Evolutionary conservation across 2,113 vertebrate genomes (phyloP).

Genomic region (Sterrhoptilus dennistouni): DNA sequence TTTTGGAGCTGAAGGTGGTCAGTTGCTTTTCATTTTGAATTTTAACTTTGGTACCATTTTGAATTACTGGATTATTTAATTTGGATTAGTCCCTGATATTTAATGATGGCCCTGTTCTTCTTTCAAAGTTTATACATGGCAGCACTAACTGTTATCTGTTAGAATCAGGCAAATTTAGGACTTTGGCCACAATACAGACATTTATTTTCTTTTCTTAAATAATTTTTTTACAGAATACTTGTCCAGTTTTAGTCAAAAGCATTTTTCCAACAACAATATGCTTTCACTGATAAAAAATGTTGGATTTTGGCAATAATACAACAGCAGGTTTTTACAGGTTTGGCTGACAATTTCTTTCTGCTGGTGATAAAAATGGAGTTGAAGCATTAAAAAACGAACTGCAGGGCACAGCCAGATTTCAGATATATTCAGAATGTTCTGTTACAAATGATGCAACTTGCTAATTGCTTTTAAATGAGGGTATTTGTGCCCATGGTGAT

Average conservation of each 20-base stretch:
- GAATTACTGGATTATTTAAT: neutral
- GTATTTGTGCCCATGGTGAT: neutral
- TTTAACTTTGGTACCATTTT: neutral
- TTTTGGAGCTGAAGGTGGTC: neutral
- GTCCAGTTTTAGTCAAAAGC: neutral
- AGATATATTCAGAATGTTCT: constrained; percentile 23
- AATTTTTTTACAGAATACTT: neutral
- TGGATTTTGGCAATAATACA: neutral
- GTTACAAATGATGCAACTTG: neutral
- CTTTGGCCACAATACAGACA: neutral
- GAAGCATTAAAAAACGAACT: neutral
- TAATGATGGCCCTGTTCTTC: neutral
- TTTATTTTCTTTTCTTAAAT: neutral
- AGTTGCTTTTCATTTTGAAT: neutral
- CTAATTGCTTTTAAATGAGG: constrained; percentile 40
- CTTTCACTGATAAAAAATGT: neutral
- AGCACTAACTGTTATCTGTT: neutral
- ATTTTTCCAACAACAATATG: neutral
- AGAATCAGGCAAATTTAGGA: neutral
- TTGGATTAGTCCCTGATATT: neutral
- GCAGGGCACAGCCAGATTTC: constrained; percentile 10
- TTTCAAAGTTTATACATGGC: neutral
- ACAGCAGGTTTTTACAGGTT: neutral
- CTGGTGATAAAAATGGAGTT: neutral
- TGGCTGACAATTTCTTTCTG: neutral